phyloP scores from a whole-genome alignment of 2,113 vertebrate species.

The Bujurquina vittata region DNA sequence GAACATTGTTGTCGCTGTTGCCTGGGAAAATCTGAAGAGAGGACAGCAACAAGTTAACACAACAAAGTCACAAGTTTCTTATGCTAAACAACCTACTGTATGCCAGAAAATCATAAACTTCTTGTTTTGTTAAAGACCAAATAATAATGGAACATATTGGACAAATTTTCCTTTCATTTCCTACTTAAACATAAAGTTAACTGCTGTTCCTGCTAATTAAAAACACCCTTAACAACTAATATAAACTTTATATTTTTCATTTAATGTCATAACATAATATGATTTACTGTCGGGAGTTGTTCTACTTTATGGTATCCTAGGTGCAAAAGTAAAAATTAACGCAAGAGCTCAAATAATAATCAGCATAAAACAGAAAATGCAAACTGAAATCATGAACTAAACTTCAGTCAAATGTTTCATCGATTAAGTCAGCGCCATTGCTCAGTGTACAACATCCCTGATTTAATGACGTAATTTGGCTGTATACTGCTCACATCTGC shows the following conservation, averaged over 20 bases:
- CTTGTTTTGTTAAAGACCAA: background rate
- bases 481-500: conserved; percentile 19
- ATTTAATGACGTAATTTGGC: conserved; percentile 15
- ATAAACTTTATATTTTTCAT: no score
- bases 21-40: conserved; percentile 88
- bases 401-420: background rate
- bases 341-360: background rate
- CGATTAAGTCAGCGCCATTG: background rate
- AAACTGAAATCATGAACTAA: background rate
- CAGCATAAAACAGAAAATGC: background rate
- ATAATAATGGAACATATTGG: background rate
- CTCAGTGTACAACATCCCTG: background rate
- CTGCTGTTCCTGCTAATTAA: background rate
- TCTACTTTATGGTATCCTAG: background rate
- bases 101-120: background rate
- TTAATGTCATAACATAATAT: background rate
- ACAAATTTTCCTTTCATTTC: background rate
- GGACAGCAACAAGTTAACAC: background rate
- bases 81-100: background rate
- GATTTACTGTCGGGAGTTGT: background rate
- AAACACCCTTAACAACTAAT: background rate
- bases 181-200: background rate
- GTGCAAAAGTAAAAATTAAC: background rate
- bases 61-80: background rate
- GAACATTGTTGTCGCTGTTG: conserved; percentile 92